Percentiles rank a stretch among this genome's conserved stretches.
phyloP scores from a whole-genome alignment of 2,113 vertebrate genomes.

The Acrocephalus arundinaceus region DNA sequence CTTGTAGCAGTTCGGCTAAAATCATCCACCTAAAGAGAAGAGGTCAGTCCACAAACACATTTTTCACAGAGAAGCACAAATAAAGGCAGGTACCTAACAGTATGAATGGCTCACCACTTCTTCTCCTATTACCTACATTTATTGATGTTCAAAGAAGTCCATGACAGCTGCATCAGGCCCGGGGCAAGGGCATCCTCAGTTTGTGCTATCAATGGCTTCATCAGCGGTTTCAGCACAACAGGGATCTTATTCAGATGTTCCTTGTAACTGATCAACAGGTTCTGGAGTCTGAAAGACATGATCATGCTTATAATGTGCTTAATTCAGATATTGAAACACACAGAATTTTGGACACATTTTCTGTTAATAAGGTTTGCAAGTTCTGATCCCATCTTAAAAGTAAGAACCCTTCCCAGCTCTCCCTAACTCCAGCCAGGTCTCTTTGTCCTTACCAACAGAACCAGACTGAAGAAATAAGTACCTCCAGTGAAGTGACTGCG shows the following conservation, averaged over 20 bases:
- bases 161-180: slow-evolving; percentile 76
- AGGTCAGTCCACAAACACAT: not conserved
- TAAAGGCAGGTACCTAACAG: not conserved
- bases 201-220: slow-evolving; percentile 74
- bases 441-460: not conserved
- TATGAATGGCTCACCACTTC: not conserved
- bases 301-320: not conserved
- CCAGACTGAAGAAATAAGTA: not conserved
- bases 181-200: slow-evolving; percentile 76
- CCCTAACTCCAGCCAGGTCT: not conserved
- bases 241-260: slow-evolving; percentile 64
- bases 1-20: not conserved
- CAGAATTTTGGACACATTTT: not conserved
- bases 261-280: slow-evolving; percentile 72
- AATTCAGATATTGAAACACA: not conserved
- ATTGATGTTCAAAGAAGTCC: slow-evolving; percentile 74
- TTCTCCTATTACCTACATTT: slow-evolving; percentile 57
- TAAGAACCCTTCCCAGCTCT: not conserved
- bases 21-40: not conserved
- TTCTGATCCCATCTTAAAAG: not conserved
- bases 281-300: slow-evolving; percentile 68
- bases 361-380: not conserved
- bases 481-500: not conserved
- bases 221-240: slow-evolving; percentile 69
- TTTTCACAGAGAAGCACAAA: not conserved